A percentile compares a stretch with the other conserved stretches of the same genome.
Evolutionary conservation across 2,888 invertebrate genomes (phyloP).

Genomic region (Drosophila mulleri): DNA sequence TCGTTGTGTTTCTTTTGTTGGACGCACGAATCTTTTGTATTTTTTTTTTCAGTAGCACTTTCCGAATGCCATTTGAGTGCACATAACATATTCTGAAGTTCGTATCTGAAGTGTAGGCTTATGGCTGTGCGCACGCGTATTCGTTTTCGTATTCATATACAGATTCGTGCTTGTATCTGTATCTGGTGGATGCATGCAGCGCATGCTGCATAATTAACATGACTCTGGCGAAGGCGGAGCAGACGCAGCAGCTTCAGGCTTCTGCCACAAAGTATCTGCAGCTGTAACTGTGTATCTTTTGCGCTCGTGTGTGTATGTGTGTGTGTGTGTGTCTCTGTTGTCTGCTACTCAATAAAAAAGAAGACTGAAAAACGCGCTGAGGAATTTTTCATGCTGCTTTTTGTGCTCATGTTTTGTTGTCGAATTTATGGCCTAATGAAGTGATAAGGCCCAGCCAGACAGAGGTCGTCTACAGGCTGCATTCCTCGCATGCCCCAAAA

Average conservation of each 20-base stretch:
- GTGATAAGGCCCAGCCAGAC: slow-evolving; percentile 67
- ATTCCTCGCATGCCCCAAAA: slow-evolving; percentile 72
- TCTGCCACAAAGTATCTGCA: slow-evolving; percentile 61
- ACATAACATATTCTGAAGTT: slow-evolving; percentile 77
- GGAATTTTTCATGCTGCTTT: slow-evolving; percentile 70
- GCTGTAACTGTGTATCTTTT: slow-evolving; percentile 62
- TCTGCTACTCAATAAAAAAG: slow-evolving; percentile 55
- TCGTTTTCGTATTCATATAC: slow-evolving; percentile 35
- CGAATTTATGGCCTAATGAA: slow-evolving; percentile 75
- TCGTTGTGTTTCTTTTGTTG: slow-evolving; percentile 64
- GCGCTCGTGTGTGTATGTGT: slow-evolving; percentile 33
- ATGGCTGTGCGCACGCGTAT: slow-evolving; percentile 71
- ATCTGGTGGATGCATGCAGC: slow-evolving; percentile 60
- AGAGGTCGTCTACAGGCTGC: slow-evolving; percentile 64
- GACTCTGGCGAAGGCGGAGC: slow-evolving; percentile 30
- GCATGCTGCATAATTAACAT: slow-evolving; percentile 79
- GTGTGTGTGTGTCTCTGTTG: slow-evolving; percentile 25
- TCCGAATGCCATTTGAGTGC: slow-evolving; percentile 81
- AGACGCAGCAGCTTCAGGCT: slow-evolving; percentile 22
- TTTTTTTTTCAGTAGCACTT: slow-evolving; percentile 82
- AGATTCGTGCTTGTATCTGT: slow-evolving; percentile 53
- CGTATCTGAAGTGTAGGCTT: slow-evolving; percentile 43
- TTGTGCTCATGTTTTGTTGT: slow-evolving; percentile 66
- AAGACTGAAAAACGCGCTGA: slow-evolving; percentile 36
- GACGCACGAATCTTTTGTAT: slow-evolving; percentile 74